phyloP scores from a whole-genome alignment of 2,888 invertebrate genomes.

The Trisateles emortualis region DNA sequence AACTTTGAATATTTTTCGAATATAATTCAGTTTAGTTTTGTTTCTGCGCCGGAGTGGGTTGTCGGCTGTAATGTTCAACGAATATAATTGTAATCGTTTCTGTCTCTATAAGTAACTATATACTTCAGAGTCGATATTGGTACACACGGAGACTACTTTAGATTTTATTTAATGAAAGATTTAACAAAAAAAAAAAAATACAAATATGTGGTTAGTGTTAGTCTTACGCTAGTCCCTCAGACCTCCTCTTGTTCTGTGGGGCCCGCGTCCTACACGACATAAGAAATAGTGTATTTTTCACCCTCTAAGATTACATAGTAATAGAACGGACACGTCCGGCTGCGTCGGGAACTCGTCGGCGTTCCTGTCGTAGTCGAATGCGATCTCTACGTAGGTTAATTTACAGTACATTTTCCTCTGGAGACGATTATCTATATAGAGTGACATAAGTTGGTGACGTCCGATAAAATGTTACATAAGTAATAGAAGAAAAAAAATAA shows the following conservation, averaged over 20 bases:
- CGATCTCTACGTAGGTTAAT: conserved; percentile 62
- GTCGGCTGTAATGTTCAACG: conserved; percentile 27
- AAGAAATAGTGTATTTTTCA: conserved; percentile 59
- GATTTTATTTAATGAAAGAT: conserved; percentile 14
- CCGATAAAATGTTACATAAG: conserved; percentile 76
- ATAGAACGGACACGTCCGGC: conserved; percentile 44
- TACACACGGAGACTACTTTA: conserved; percentile 15
- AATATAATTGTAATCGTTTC: conserved; percentile 39
- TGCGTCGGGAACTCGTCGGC: conserved; percentile 22
- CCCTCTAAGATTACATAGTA: conserved; percentile 62
- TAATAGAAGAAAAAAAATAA: conserved; percentile 72
- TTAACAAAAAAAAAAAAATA: conserved; percentile 11
- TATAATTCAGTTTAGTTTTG: background rate
- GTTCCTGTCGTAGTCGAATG: conserved; percentile 54
- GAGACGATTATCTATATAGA: conserved; percentile 66
- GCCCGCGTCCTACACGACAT: conserved; percentile 36
- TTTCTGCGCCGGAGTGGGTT: background rate
- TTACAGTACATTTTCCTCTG: conserved; percentile 73
- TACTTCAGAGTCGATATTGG: conserved; percentile 18
- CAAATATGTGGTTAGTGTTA: conserved; percentile 38
- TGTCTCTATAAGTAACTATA: conserved; percentile 30
- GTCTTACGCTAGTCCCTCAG: conserved; percentile 6
- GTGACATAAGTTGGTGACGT: conserved; percentile 80
- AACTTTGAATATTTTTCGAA: too few species aligned
- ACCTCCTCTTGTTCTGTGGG: conserved; percentile 26